A percentile compares a stretch with the other conserved stretches of the same genome.
These are phyloP conservation scores for Sciurus carolinensis DNA, from an alignment of 2,797 vertebrate genomes.

Conservation along the genomic window DNA sequence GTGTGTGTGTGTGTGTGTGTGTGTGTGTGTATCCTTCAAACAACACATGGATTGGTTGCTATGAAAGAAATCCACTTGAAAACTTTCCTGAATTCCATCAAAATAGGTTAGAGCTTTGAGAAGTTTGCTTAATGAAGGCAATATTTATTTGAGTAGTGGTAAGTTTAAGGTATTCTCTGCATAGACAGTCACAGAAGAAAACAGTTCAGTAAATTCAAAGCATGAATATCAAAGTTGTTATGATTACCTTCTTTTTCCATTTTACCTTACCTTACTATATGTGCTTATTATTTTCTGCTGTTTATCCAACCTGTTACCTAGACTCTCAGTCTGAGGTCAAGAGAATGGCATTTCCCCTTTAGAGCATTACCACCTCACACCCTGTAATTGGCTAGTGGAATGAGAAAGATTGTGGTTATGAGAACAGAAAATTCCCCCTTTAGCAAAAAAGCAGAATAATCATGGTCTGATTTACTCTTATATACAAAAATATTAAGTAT, in stretches of 20 bases:
- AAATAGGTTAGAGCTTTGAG: not conserved
- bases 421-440: slow-evolving; percentile 58
- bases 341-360: slow-evolving; percentile 69
- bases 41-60: not conserved
- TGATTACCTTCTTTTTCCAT: slow-evolving; percentile 56
- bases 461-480: not conserved
- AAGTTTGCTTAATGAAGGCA: slow-evolving; percentile 41
- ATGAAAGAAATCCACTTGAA: slow-evolving; percentile 43
- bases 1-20: not conserved
- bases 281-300: slow-evolving; percentile 65
- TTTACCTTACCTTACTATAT: slow-evolving; percentile 27
- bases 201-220: slow-evolving; percentile 43
- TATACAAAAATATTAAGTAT: slow-evolving; percentile 26
- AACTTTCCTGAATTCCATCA: slow-evolving; percentile 8
- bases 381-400: slow-evolving; percentile 33
- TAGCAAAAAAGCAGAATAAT: slow-evolving; percentile 67
- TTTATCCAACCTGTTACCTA: slow-evolving; percentile 63
- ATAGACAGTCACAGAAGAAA: not conserved
- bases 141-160: not conserved
- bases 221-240: slow-evolving; percentile 56
- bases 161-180: not conserved
- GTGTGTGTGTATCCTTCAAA: not conserved
- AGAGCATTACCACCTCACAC: slow-evolving; percentile 18
- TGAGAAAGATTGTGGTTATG: slow-evolving; percentile 62
- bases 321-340: slow-evolving; percentile 52